Base-by-base conservation (phyloP, 2,888 invertebrate species). In the Malthinus flaveolus region DNA sequence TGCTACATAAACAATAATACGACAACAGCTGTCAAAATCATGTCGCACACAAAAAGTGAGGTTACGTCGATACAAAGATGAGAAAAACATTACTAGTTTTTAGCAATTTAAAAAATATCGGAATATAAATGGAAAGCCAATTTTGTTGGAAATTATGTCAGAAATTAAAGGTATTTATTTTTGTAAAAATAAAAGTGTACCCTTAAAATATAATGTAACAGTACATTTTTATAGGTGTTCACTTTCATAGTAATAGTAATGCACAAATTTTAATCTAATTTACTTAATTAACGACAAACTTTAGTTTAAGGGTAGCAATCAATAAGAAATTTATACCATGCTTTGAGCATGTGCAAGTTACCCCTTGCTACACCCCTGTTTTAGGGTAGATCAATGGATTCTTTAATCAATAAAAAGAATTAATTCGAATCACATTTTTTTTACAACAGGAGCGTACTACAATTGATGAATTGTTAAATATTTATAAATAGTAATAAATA, bases 311-410 rank as follows among this genome's bases (percentile, higher is more conserved):
- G 37, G 11, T 10, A 42, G 32, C 31, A 57, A 61, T 61, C 61
- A 61, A 61, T 61, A 66, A 64, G 56, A 61, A 62, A 56, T 63
- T 64, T 46, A 54, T 62, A 49, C 50, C 32, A 45, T 34, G 39
- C 31, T 65, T 67, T 70, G 69, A 70, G 70, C 69, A 70, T 71
- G 70, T 70, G 69, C 69, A 65, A 63, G 57, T 65, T 66, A 71
- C 71, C 70, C 66, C 59, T 68, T 68, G 68, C 68, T 71, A 70
- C 73, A 72, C 72, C 72, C 71, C 71, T 67, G 50, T 64, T 52
- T 63, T 62, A 64, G 65, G 69, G 71, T 71, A 66, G 70, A 74
- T 73, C 73, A 74, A 74, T 74, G 74, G 71, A 71, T 71, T 71
- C 69, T 66, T 66, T 67, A 71, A 74, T 74, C 73, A 73, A 75